A percentile compares a stretch with the other conserved stretches of the same genome.
Evolutionary conservation across 2,797 vertebrate genomes (phyloP).

Genomic region (Antennarius maculatus): DNA sequence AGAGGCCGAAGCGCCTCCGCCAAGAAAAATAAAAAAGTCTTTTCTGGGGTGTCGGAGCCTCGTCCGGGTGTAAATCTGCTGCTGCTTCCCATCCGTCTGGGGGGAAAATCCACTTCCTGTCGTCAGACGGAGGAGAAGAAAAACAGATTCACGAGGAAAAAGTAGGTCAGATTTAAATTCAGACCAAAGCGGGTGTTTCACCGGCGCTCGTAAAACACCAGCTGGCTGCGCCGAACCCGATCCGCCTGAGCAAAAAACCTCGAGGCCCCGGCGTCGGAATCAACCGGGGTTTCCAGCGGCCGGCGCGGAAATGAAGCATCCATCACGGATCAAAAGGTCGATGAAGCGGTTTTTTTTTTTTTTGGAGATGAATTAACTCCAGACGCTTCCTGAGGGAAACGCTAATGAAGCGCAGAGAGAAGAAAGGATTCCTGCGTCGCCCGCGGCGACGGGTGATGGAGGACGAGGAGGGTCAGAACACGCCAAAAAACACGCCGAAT

Average conservation of each 20-base stretch:
- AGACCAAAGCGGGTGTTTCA: conserved; percentile 30
- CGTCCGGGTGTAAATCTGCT: conserved; percentile 57
- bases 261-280: too few species aligned
- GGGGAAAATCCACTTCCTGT: conserved; percentile 38
- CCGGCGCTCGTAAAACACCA: conserved; percentile 31
- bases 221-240: conserved; percentile 10
- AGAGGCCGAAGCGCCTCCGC: conserved; percentile 28
- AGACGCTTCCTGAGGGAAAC: conserved; percentile 42
- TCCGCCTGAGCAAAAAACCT: neutral
- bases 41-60: conserved; percentile 41
- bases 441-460: neutral
- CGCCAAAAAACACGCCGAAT: too few species aligned
- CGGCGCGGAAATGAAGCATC: conserved; percentile 47
- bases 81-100: conserved; percentile 52
- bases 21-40: conserved; percentile 14
- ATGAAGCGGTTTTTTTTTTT: conserved; percentile 21
- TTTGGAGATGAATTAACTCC: conserved; percentile 45
- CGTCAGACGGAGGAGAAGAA: conserved; percentile 35
- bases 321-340: conserved; percentile 48
- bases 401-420: conserved; percentile 29
- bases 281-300: conserved; percentile 3
- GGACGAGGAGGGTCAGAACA: neutral
- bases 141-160: conserved; percentile 57
- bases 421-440: neutral
- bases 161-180: conserved; percentile 69